phyloP scores from a whole-genome alignment of 2,797 vertebrate species.

The Glossophaga mutica region DNA sequence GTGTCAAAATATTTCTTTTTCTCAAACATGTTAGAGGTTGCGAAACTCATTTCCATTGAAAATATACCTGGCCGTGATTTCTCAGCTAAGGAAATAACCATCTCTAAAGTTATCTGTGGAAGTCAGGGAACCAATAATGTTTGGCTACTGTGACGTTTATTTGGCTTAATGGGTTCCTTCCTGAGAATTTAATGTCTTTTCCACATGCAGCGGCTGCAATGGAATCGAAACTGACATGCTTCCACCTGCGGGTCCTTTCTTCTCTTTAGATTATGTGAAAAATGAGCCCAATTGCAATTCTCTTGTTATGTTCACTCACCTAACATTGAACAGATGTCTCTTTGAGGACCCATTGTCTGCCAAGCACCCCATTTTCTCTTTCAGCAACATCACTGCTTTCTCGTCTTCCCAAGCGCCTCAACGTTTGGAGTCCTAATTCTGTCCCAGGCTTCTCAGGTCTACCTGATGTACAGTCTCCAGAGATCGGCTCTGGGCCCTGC shows the following conservation, averaged over 20 bases:
- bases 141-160: slow-evolving; percentile 60
- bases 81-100: slow-evolving; percentile 53
- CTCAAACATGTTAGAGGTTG: slow-evolving; percentile 56
- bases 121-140: slow-evolving; percentile 46
- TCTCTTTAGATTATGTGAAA: slow-evolving; percentile 55
- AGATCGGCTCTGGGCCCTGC: not conserved
- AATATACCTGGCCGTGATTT: slow-evolving; percentile 51
- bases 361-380: not conserved
- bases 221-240: slow-evolving; percentile 38
- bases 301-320: not conserved
- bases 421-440: not conserved
- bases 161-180: slow-evolving; percentile 64
- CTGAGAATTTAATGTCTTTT: slow-evolving; percentile 49
- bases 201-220: not conserved
- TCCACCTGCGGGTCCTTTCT: not conserved
- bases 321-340: not conserved
- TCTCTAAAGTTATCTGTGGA: slow-evolving; percentile 57
- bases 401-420: not conserved
- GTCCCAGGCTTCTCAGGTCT: not conserved
- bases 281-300: slow-evolving; percentile 7
- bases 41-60: slow-evolving; percentile 66
- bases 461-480: not conserved
- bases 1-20: slow-evolving; percentile 70
- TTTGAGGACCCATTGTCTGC: not conserved
- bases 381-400: not conserved